Conservation (phyloP, 2,797 vertebrate genomes). For the Myiotriccus ornatus region DNA sequence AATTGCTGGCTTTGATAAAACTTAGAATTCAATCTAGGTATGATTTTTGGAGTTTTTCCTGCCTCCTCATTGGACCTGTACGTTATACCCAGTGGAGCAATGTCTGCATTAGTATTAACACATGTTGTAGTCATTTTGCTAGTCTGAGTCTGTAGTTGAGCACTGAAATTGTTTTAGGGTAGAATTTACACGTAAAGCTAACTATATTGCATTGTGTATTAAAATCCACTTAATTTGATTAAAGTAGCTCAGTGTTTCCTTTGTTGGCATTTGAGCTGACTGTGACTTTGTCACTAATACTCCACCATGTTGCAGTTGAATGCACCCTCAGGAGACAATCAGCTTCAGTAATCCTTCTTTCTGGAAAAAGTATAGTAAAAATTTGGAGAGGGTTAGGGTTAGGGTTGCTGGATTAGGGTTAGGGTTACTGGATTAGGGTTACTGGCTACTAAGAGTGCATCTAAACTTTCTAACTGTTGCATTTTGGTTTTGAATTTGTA, state of each 20-base stretch:
- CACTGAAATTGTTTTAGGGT: neutral
- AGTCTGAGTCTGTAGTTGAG: neutral
- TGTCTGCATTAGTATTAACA: neutral
- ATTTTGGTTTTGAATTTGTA: neutral
- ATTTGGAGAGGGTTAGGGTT: neutral
- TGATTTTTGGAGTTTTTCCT: neutral
- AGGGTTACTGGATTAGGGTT: neutral
- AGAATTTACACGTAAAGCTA: neutral
- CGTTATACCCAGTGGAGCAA: neutral
- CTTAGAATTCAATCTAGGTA: neutral
- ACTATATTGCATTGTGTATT: neutral
- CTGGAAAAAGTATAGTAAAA: neutral
- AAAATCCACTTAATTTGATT: neutral
- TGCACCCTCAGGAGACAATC: neutral
- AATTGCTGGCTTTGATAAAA: neutral
- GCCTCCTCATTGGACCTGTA: neutral
- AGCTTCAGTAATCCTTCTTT: neutral
- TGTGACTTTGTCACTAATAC: neutral
- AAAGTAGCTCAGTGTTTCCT: neutral
- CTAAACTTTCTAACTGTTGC: neutral
- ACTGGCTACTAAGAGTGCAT: neutral
- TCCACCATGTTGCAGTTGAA: neutral
- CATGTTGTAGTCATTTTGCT: rapidly evolving
- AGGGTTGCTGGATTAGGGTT: neutral
- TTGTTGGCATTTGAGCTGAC: neutral